Base-by-base conservation (phyloP, 2,113 vertebrate species). In the Atractosteus spatula region DNA sequence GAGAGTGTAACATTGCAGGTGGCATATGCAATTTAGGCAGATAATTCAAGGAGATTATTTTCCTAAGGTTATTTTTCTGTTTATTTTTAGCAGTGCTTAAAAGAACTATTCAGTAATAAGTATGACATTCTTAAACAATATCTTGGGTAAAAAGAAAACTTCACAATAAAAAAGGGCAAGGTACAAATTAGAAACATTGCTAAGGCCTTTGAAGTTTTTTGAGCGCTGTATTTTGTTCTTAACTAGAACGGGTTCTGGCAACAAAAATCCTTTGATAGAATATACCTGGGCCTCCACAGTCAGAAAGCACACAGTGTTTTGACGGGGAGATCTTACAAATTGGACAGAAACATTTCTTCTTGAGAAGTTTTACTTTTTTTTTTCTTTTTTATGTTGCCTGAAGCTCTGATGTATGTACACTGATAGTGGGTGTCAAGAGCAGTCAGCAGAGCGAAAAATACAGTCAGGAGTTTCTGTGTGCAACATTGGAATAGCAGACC, bases 231-330 rank as follows among this genome's bases (percentile, higher is more conserved):
- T 45, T 75, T 69, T 65, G 59, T 74, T 77, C 66, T 69, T 69
- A 74, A 74, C 72, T 69, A 51, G 66, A 71, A 66, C 66, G 64
- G 59, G 76, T 80, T 66, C 61, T 69, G 71, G 71, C 56, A 73
- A 69, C 71, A 70, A 68, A 29, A 69, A 70, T 69, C 41, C 74
- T 82, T 78, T 82, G 78, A 82, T 80, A 61, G 68, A 78, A 67
- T 72, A 66, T 74, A 80, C 72, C 71, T 72, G 55, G 71, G 42
- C 64, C 59, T 69, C 51, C 43, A 42, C 57, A 13, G 47, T 43
- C 13, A 66, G 66, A 68, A 47, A 41, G 29, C 69, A 69, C 61
- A 43, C 54, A 54, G 65, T 8, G 29, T 65, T 79, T 72, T 78
- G 66, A 76, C 74, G 63, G 68, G 65, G 6, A 41, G 65, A 76